Conservation (phyloP, 2,113 vertebrate genomes). For the Salvelinus sp. region DNA sequence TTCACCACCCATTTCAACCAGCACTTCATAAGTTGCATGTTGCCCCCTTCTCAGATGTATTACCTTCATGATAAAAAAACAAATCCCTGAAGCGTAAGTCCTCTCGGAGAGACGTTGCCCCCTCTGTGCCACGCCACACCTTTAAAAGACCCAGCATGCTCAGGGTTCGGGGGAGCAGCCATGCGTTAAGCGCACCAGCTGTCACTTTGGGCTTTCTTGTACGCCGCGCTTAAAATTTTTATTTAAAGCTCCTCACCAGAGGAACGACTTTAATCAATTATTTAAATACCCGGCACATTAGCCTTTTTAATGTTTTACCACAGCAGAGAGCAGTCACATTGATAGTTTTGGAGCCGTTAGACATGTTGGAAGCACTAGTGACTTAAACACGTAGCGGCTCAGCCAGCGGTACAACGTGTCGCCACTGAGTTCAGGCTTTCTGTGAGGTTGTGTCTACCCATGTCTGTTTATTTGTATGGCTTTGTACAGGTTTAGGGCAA, state of each 20-base stretch:
- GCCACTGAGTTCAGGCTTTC: neutral
- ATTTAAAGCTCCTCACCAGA: slow-evolving; percentile 54
- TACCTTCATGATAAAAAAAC: too few species aligned
- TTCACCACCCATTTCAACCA: too few species aligned
- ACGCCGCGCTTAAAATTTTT: slow-evolving; percentile 39
- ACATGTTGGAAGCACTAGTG: neutral
- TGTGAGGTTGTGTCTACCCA: neutral
- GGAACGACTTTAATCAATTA: slow-evolving; percentile 52
- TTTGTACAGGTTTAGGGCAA: neutral
- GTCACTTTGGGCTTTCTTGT: slow-evolving; percentile 41
- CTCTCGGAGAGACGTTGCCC: neutral
- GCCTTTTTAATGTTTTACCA: slow-evolving; percentile 50
- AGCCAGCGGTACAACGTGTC: neutral
- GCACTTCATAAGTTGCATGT: too few species aligned
- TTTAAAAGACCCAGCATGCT: slow-evolving; percentile 10
- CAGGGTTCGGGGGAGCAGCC: slow-evolving; percentile 10
- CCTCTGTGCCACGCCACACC: too few species aligned
- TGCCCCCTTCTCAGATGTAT: too few species aligned
- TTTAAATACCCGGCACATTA: slow-evolving; percentile 49
- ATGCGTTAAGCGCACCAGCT: slow-evolving; percentile 44
- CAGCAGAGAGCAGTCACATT: slow-evolving; percentile 21
- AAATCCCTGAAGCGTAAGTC: too few species aligned
- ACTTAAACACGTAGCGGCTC: neutral
- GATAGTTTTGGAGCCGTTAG: slow-evolving; percentile 17
- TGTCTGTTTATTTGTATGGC: too few species aligned